phyloP scores from a whole-genome alignment of 2,113 vertebrate genomes.

The Astatotilapia flaviijosephi region DNA sequence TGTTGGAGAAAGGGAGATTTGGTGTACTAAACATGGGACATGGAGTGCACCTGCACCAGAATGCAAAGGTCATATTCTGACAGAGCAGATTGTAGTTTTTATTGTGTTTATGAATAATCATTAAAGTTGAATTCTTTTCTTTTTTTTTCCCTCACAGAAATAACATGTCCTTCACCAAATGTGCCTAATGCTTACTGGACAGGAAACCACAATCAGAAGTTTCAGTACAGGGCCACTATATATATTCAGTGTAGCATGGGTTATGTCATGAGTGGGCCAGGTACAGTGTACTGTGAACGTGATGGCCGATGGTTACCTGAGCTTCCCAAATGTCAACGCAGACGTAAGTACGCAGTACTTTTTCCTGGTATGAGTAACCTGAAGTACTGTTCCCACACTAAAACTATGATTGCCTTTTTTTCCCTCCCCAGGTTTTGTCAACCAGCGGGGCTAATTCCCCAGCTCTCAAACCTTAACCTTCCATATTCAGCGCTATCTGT shows the following conservation, averaged over 20 bases:
- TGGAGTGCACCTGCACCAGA: constrained; percentile 59
- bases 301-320: constrained; percentile 33
- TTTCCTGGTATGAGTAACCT: background rate
- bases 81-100: background rate
- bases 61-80: constrained; percentile 54
- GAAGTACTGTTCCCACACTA: background rate
- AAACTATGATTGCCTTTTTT: background rate
- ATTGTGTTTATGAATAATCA: background rate
- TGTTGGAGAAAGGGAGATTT: constrained; percentile 34
- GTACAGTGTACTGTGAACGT: background rate
- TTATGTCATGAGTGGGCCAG: background rate
- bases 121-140: background rate
- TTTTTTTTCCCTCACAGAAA: background rate
- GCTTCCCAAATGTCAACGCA: constrained; percentile 28
- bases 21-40: constrained; percentile 58
- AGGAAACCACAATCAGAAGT: background rate
- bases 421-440: background rate
- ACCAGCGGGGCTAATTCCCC: background rate
- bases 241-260: background rate
- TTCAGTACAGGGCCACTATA: background rate
- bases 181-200: constrained; percentile 19
- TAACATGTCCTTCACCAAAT: constrained; percentile 35
- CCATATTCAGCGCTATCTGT: background rate
- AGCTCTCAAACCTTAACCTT: background rate
- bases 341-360: background rate